Base-by-base conservation (phyloP, 2,888 invertebrate genomes). In the Auanema freiburgensis region DNA sequence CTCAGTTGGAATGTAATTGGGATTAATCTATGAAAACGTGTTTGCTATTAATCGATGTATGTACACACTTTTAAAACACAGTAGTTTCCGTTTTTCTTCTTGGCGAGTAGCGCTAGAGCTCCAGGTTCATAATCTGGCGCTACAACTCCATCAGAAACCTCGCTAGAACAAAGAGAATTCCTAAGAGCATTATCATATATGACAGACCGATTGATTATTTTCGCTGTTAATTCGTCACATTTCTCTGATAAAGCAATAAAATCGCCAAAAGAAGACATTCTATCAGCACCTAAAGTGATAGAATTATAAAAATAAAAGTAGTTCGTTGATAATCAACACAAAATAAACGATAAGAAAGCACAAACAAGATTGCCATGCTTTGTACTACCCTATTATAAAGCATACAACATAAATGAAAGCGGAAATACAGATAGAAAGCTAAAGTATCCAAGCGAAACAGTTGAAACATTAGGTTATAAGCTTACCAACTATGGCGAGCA, bases 201-300 rank as follows among this genome's bases (percentile, higher is more conserved):
- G 16, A 4, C 55, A 44, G 50, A 67, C 79, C 89, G 80, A 0
- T 92, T 91, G 66, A 98, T 93, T 61, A 98, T 91, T 83, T 88
- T 90, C 0, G 98, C 97, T 0, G 97, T 98, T 66, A 89, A 83
- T 55, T 88, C 89, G 85, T 98, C 97, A 83, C 97, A 98, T 0
- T 87, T 85, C 84, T 95, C 93, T 0, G 95, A 96, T 0, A 98
- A 85, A 0, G 95, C 94, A 42, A 97, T 89, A 85, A 97, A 97
- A 86, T 98, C 98, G 0, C 98, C 97, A 85, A 97, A 98, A 0
- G 96, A 96, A 10, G 95, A 96, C 97, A 98, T 97, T 59, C 97
- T 89, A 86, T 98, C 97, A 16, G 96, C 95, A 56, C 97, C 87
- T 87, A 66, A 46, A 77, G 66, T 14, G 18, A 52, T 18, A 46